Evolutionary conservation across 2,797 vertebrate species (phyloP).

Genomic region (Spheniscus humboldti): DNA sequence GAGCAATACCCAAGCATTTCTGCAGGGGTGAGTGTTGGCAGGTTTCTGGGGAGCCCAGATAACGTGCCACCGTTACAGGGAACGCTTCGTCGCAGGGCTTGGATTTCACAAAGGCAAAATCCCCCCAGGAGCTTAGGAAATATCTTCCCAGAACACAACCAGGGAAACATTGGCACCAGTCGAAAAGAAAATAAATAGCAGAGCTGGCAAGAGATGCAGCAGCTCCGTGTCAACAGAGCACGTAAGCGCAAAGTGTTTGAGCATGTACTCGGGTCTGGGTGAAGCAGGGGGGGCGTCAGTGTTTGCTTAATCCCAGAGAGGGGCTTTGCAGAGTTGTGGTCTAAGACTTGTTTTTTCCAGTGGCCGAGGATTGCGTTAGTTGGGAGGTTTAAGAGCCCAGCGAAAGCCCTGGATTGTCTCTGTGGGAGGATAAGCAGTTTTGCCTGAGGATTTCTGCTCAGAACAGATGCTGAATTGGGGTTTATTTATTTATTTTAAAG

Average conservation of each 20-base stretch:
- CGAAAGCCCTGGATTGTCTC: not conserved
- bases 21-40: not conserved
- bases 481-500: not conserved
- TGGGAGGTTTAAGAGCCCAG: not conserved
- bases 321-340: not conserved
- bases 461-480: not conserved
- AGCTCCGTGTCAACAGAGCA: not conserved
- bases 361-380: not conserved
- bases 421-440: not conserved
- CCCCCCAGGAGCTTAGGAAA: not conserved
- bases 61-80: not conserved
- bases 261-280: not conserved
- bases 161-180: not conserved
- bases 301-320: not conserved
- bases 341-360: not conserved
- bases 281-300: fast-evolving
- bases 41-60: not conserved
- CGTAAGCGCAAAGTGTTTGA: not conserved
- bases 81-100: not conserved
- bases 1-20: fast-evolving
- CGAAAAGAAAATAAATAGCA: not conserved
- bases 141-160: constrained; percentile 9
- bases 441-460: not conserved
- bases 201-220: not conserved
- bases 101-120: not conserved